These are phyloP conservation scores for Uropsilus gracilis DNA, from an alignment of 2,113 vertebrate genomes.

Conservation along the genomic window DNA sequence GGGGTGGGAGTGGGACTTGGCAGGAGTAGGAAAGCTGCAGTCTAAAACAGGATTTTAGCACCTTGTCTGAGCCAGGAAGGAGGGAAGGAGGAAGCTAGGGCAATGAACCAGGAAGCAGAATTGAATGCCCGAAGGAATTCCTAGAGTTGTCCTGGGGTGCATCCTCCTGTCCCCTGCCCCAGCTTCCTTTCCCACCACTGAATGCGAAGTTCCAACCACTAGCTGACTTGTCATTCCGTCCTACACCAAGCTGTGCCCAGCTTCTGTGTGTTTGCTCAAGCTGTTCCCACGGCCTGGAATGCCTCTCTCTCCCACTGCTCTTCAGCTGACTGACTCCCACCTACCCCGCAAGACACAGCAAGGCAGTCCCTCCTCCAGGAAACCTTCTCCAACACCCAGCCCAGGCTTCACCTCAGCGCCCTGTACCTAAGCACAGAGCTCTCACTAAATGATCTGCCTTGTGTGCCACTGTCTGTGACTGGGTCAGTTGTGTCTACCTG, in stretches of 20 bases:
- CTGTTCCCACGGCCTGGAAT: conserved; percentile 22
- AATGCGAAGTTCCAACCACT: not conserved
- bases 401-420: not conserved
- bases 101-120: not conserved
- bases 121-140: not conserved
- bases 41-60: not conserved
- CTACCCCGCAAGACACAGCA: not conserved
- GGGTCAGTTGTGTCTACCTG: not conserved
- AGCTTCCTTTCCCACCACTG: not conserved
- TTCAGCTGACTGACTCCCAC: not conserved
- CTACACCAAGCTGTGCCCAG: conserved; percentile 24
- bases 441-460: not conserved
- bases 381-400: not conserved
- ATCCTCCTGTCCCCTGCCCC: not conserved
- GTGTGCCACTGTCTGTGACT: not conserved
- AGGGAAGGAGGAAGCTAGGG: not conserved
- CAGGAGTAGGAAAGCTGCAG: not conserved
- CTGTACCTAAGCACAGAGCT: not conserved
- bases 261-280: not conserved
- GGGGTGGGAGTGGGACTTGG: not conserved
- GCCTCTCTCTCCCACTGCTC: not conserved
- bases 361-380: not conserved
- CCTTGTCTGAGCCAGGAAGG: not conserved
- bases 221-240: not conserved
- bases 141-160: not conserved